Conservation (phyloP, 1,140 invertebrate species). For the Aphidius gifuensis region DNA sequence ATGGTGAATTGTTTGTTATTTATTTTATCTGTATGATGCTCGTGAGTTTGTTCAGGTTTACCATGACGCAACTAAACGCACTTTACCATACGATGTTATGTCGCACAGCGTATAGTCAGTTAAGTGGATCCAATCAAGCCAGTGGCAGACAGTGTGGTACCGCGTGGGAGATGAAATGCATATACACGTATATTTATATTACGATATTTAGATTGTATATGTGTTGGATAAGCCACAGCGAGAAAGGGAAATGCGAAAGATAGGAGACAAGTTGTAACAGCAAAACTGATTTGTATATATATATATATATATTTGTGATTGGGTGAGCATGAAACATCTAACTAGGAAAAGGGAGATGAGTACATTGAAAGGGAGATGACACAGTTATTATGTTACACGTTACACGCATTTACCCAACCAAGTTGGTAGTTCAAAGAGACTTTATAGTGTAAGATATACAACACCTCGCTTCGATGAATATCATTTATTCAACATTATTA, state of each 20-base stretch:
- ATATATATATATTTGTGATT: background rate
- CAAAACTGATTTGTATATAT: slow-evolving; percentile 16
- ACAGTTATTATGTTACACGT: slow-evolving; percentile 34
- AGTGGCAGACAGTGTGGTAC: slow-evolving; percentile 35
- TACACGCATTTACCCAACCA: slow-evolving; percentile 23
- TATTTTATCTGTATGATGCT: too few species aligned
- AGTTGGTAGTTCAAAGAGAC: slow-evolving; percentile 23
- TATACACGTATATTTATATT: too few species aligned
- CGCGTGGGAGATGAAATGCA: slow-evolving; percentile 24
- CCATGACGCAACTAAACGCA: slow-evolving; percentile 29
- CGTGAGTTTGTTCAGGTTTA: slow-evolving; percentile 9
- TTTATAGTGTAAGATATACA: background rate
- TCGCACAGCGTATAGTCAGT: slow-evolving; percentile 42
- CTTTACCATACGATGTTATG: slow-evolving; percentile 50
- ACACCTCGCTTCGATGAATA: slow-evolving; percentile 19
- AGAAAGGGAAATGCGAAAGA: slow-evolving; percentile 23
- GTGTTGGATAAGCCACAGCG: slow-evolving; percentile 8
- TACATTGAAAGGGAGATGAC: slow-evolving; percentile 22
- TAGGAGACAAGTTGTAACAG: slow-evolving; percentile 17
- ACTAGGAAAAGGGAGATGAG: slow-evolving; percentile 7
- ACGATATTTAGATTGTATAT: slow-evolving; percentile 1
- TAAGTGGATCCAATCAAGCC: slow-evolving; percentile 55
- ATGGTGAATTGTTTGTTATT: too few species aligned
- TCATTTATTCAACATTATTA: background rate
- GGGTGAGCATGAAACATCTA: slow-evolving; percentile 4